phyloP scores from a whole-genome alignment of 1,140 invertebrate genomes.

The Cotesia typhae region DNA sequence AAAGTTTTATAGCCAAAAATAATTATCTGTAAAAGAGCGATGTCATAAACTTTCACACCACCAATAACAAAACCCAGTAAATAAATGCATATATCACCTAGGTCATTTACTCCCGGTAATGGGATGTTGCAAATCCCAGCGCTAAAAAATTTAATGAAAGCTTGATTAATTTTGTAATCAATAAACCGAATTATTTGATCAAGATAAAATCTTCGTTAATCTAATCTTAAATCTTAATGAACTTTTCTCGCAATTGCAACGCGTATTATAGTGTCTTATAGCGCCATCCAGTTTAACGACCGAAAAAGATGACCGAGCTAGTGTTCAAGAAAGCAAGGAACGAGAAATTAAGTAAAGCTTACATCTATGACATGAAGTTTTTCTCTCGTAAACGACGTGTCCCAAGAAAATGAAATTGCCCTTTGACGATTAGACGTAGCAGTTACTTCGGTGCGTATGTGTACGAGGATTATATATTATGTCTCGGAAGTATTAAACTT shows the following conservation, averaged over 20 bases:
- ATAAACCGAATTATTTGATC: no score
- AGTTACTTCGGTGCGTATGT: not conserved
- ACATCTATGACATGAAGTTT: slow-evolving; percentile 20
- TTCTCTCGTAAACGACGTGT: slow-evolving; percentile 25
- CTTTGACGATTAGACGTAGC: slow-evolving; percentile 23
- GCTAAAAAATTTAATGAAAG: not conserved
- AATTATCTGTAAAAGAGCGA: slow-evolving; percentile 1
- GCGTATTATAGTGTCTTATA: no score
- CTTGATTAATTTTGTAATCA: no score
- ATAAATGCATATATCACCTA: not conserved
- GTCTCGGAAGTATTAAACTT: slow-evolving; percentile 13
- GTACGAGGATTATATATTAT: not conserved
- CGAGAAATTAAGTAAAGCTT: not conserved
- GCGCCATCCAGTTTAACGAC: no score
- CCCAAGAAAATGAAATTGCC: slow-evolving; percentile 21
- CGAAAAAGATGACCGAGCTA: no score
- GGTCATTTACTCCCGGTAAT: not conserved
- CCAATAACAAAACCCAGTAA: not conserved
- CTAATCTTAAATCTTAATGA: no score
- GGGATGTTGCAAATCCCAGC: slow-evolving; percentile 6
- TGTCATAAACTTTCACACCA: not conserved
- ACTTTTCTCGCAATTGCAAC: no score
- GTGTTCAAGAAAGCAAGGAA: not conserved
- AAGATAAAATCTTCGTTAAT: no score
- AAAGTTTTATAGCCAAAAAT: not conserved